Percentiles rank a stretch among this genome's conserved stretches.
phyloP scores from a whole-genome alignment of 2,113 vertebrate species.

The Pollimyrus isidori region DNA sequence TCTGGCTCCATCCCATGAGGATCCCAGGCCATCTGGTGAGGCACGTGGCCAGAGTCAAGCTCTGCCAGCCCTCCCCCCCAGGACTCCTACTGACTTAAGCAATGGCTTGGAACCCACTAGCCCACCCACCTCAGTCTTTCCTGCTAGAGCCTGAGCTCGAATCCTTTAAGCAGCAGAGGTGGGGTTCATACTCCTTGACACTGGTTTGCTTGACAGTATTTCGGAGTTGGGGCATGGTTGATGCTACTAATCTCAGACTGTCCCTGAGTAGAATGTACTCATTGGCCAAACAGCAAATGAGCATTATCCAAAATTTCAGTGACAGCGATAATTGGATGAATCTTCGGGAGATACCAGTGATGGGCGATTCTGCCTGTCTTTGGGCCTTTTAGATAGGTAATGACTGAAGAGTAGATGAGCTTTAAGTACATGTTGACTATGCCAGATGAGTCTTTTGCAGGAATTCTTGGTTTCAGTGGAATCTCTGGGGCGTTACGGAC shows the following conservation, averaged over 20 bases:
- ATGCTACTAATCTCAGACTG: not conserved
- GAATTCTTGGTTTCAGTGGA: not conserved
- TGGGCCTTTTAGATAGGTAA: not conserved
- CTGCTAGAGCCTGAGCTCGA: not conserved
- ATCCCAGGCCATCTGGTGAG: not conserved
- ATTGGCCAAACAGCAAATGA: not conserved
- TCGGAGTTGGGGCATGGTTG: not conserved
- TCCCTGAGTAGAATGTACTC: not conserved
- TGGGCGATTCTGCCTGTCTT: not conserved
- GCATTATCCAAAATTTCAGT: not conserved
- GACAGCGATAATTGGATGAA: not conserved
- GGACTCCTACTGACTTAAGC: not conserved
- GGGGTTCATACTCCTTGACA: not conserved
- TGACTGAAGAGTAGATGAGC: not conserved
- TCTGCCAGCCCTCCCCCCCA: too few relatives aligned
- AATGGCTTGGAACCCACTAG: not conserved
- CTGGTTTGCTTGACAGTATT: not conserved
- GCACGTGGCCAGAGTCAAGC: not conserved
- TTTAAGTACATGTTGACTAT: not conserved
- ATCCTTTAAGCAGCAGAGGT: not conserved
- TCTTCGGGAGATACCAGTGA: not conserved
- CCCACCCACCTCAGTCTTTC: not conserved
- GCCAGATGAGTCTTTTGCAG: not conserved
- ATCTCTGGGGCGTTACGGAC: not conserved
- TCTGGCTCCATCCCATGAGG: not conserved